These are phyloP conservation scores for Sthenelais limicola DNA, from an alignment of 2,888 invertebrate species.

Conservation along the genomic window DNA sequence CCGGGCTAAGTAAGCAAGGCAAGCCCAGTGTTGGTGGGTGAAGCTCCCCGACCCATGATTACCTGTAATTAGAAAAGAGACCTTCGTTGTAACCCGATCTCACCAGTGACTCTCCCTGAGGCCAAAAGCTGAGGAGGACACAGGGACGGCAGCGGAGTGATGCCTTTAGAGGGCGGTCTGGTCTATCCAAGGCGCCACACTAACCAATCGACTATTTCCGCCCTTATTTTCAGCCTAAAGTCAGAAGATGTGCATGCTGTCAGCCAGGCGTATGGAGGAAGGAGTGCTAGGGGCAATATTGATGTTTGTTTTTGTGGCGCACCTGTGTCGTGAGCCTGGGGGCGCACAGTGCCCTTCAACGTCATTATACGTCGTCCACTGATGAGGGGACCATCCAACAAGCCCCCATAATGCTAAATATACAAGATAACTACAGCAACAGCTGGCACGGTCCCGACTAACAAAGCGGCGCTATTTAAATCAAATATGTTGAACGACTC, in stretches of 20 bases:
- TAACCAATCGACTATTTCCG: slow-evolving; percentile 23
- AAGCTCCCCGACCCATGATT: background rate
- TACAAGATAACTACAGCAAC: too few relatives aligned
- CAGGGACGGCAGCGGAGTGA: too few relatives aligned
- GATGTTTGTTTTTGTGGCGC: slow-evolving; percentile 18
- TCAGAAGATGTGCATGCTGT: background rate
- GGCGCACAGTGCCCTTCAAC: too few relatives aligned
- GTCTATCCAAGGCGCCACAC: too few relatives aligned
- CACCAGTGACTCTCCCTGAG: too few relatives aligned
- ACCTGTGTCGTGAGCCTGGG: background rate
- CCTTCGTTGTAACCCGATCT: slow-evolving; percentile 23
- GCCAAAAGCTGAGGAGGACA: background rate
- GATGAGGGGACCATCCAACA: too few relatives aligned
- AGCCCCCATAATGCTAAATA: too few relatives aligned
- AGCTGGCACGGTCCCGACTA: too few relatives aligned
- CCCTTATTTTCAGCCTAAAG: slow-evolving; percentile 9
- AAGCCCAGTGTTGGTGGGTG: background rate
- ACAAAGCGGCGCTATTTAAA: too few relatives aligned
- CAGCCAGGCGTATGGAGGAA: background rate
- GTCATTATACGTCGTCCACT: too few relatives aligned
- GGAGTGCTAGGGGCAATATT: background rate
- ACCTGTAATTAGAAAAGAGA: slow-evolving; percentile 39
- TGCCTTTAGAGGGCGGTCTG: too few relatives aligned
- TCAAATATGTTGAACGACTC: too few relatives aligned
- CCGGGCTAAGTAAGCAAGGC: slow-evolving; percentile 21